Evolutionary conservation across 1,140 invertebrate genomes (phyloP).

Genomic region (Drosophila hydei): DNA sequence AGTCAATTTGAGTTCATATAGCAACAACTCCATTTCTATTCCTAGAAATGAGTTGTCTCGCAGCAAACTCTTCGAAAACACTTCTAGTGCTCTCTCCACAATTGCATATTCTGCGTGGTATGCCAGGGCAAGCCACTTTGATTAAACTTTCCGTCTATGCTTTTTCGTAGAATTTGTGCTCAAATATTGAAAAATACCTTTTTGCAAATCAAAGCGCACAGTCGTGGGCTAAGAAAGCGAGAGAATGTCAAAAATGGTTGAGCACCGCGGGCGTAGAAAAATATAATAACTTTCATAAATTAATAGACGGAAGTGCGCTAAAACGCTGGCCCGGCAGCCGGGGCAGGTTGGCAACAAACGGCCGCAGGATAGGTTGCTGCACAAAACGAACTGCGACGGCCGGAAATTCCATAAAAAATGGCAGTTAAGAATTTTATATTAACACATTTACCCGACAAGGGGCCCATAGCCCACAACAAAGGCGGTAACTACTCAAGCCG

Average conservation of each 20-base stretch:
- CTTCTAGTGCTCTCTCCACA: too few relatives aligned
- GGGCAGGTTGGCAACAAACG: conserved; percentile 38
- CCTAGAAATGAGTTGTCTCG: too few relatives aligned
- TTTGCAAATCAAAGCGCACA: background rate
- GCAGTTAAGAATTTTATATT: conserved; percentile 77
- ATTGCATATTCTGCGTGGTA: too few relatives aligned
- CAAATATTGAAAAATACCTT: background rate
- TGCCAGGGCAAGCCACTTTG: too few relatives aligned
- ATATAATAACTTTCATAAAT: conserved; percentile 72
- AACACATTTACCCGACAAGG: conserved; percentile 49
- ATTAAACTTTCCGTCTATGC: background rate
- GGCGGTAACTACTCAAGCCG: conserved; percentile 43
- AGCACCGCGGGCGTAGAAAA: conserved; percentile 32
- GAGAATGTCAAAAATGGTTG: conserved; percentile 37
- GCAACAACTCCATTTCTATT: too few relatives aligned
- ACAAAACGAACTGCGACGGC: conserved; percentile 39
- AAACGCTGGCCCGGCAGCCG: conserved; percentile 13
- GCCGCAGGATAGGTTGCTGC: conserved; percentile 2
- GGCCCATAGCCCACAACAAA: conserved; percentile 24
- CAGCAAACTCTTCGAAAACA: too few relatives aligned
- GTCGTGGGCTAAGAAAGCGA: background rate
- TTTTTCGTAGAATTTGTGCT: background rate
- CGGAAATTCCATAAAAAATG: conserved; percentile 76
- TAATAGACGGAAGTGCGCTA: conserved; percentile 57
- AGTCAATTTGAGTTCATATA: too few relatives aligned